Conservation (phyloP, 2,113 vertebrate species). For the Todiramphus saurophagus region DNA sequence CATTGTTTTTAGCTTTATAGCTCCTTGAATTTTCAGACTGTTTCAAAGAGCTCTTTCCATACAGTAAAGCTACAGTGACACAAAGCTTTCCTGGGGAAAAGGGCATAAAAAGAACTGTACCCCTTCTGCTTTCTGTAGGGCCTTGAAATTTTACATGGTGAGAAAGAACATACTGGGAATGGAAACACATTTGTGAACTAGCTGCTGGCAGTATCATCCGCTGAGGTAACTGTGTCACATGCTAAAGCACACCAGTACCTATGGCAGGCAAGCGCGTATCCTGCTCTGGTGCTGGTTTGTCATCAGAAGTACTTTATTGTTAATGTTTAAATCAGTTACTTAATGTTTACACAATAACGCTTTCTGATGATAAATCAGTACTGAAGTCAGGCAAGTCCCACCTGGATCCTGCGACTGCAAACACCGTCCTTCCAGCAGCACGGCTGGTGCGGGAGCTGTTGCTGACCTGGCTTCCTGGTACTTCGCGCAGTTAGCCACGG, state of each 20-base stretch:
- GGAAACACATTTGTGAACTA: slow-evolving; percentile 9
- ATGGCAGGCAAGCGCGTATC: background rate
- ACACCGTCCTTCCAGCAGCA: background rate
- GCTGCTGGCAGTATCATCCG: slow-evolving; percentile 6
- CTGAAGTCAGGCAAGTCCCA: background rate
- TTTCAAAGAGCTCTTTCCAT: slow-evolving; percentile 50
- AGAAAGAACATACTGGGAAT: background rate
- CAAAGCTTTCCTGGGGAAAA: slow-evolving; percentile 24
- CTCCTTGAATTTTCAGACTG: slow-evolving; percentile 51
- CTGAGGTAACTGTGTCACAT: background rate
- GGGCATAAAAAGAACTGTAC: slow-evolving; percentile 7
- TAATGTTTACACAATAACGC: slow-evolving; percentile 29
- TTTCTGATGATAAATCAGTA: slow-evolving; percentile 10
- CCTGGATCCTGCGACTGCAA: background rate
- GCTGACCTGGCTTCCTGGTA: background rate
- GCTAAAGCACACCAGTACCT: background rate
- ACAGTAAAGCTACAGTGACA: slow-evolving; percentile 21
- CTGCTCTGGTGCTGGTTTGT: slow-evolving; percentile 10
- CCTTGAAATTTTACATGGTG: slow-evolving; percentile 31
- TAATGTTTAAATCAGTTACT: background rate
- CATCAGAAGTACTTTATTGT: slow-evolving; percentile 41
- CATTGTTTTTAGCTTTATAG: slow-evolving; percentile 60
- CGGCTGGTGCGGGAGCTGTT: background rate
- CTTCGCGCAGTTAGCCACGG: background rate
- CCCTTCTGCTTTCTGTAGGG: slow-evolving; percentile 6